A percentile compares a stretch with the other conserved stretches of the same genome.
phyloP scores from a whole-genome alignment of 2,797 vertebrate species.

The Smutsia gigantea region DNA sequence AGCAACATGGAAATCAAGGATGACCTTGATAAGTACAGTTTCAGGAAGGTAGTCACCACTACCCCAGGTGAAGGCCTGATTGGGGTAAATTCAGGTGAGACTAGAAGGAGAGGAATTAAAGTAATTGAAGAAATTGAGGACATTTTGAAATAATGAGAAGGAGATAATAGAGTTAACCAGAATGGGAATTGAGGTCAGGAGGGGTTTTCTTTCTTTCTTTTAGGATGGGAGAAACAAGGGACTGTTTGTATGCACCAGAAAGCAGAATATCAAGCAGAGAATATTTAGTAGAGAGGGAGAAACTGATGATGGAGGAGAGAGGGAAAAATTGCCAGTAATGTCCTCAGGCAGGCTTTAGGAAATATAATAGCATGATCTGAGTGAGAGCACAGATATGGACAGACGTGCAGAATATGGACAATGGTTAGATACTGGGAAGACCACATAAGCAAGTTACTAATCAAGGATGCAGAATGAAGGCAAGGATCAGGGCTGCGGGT shows the following conservation, averaged over 20 bases:
- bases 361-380: neutral
- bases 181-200: conserved; percentile 6
- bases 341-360: neutral
- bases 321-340: neutral
- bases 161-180: conserved; percentile 32
- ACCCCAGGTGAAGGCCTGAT: neutral
- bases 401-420: neutral
- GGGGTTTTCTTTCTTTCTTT: neutral
- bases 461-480: neutral
- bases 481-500: neutral
- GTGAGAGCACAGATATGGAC: neutral
- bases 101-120: conserved; percentile 28
- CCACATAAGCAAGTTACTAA: neutral
- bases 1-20: neutral
- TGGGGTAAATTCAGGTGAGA: neutral
- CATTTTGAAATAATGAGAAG: neutral
- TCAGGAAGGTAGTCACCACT: neutral
- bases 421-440: neutral
- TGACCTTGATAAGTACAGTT: conserved; percentile 27
- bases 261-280: neutral
- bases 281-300: neutral
- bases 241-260: neutral
- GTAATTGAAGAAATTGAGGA: neutral
- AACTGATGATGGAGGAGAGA: neutral
- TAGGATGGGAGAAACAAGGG: neutral